Evolutionary conservation across 2,797 vertebrate genomes (phyloP).

Genomic region (Ctenopoma multispine): DNA sequence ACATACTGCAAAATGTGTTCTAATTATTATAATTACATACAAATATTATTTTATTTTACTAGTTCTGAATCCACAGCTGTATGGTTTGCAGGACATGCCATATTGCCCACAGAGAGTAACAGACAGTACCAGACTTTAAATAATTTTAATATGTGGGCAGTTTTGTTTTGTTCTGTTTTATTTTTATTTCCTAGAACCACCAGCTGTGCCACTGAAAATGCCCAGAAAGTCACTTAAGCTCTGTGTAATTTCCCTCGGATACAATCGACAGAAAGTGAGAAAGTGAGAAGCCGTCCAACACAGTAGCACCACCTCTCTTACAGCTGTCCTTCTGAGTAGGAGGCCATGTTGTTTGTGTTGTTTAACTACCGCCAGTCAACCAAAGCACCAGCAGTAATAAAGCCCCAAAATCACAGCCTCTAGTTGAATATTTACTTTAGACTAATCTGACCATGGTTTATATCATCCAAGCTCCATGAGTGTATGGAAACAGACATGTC

Average conservation of each 20-base stretch:
- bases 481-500: conserved; percentile 68
- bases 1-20: not conserved
- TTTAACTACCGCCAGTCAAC: conserved; percentile 64
- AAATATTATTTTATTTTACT: not conserved
- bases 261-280: conserved; percentile 64
- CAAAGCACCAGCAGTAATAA: conserved; percentile 64
- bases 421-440: conserved; percentile 73
- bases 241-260: conserved; percentile 62
- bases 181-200: conserved; percentile 43
- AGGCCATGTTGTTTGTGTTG: conserved; percentile 74
- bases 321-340: conserved; percentile 61
- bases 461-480: conserved; percentile 63
- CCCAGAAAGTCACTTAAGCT: conserved; percentile 55
- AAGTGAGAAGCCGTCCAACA: conserved; percentile 70
- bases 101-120: not conserved
- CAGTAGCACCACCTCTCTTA: conserved; percentile 64
- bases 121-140: conserved; percentile 23
- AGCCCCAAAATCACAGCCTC: conserved; percentile 67
- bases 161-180: conserved; percentile 25
- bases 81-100: not conserved
- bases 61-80: no score
- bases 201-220: conserved; percentile 52
- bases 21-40: not conserved
- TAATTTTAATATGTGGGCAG: conserved; percentile 33
- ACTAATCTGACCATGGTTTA: conserved; percentile 79